Percentiles rank a stretch among this genome's conserved stretches.
Evolutionary conservation across 2,888 invertebrate species (phyloP).

Genomic region (Eupithecia vulgata): DNA sequence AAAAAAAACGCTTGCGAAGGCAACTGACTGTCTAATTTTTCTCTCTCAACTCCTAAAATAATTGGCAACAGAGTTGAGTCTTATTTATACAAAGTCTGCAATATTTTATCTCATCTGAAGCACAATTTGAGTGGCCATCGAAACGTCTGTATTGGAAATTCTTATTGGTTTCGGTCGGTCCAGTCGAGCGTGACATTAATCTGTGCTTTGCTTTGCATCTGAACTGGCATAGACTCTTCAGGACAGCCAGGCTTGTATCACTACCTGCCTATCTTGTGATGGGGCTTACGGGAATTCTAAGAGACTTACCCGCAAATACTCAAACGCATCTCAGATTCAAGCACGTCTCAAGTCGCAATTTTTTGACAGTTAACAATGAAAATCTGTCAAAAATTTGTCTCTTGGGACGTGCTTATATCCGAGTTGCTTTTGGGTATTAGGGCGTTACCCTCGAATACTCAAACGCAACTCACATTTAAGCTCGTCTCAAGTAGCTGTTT

Average conservation of each 20-base stretch:
- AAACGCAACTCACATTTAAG: no score
- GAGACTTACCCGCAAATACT: no score
- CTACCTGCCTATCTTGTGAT: neutral
- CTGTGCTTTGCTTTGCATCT: conserved; percentile 51
- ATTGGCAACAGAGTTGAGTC: conserved; percentile 10
- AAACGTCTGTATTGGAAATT: conserved; percentile 50
- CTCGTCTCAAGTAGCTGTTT: no score
- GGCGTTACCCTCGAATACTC: no score
- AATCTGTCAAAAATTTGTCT: no score
- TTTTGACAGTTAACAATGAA: no score
- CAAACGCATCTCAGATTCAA: no score
- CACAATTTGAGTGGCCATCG: conserved; percentile 51
- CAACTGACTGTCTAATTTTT: neutral
- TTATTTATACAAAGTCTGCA: conserved; percentile 29
- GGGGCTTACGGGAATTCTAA: neutral
- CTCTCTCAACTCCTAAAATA: neutral
- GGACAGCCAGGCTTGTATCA: conserved; percentile 26
- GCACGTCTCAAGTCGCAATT: no score
- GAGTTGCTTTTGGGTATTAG: no score
- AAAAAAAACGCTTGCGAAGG: neutral
- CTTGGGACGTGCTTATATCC: no score
- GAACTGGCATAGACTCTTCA: conserved; percentile 41
- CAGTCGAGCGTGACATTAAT: conserved; percentile 55
- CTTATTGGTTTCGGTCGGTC: conserved; percentile 43
- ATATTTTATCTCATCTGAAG: conserved; percentile 40